These are phyloP conservation scores for Chloropsis hardwickii DNA, from an alignment of 2,113 vertebrate species.

Conservation along the genomic window DNA sequence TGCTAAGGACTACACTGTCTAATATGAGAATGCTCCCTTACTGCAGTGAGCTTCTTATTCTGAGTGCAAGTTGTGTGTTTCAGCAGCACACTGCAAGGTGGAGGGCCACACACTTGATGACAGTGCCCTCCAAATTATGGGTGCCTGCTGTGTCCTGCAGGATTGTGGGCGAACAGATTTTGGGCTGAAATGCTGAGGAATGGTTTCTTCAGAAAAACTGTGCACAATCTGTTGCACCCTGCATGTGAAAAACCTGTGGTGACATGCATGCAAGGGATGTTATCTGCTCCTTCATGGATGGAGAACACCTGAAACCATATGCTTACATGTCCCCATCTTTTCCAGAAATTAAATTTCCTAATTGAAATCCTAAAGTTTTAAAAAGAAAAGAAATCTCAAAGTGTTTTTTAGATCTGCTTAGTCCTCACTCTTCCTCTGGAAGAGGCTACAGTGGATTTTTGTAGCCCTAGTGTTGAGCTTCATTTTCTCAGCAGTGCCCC, in stretches of 20 bases:
- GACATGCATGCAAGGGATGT: neutral
- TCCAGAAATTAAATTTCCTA: neutral
- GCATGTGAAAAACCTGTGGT: neutral
- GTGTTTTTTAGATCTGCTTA: neutral
- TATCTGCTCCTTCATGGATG: neutral
- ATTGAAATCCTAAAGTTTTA: neutral
- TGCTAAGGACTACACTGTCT: neutral
- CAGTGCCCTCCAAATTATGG: neutral
- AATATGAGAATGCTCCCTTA: neutral
- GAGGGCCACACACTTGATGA: neutral
- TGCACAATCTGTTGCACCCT: neutral
- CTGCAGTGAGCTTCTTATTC: neutral
- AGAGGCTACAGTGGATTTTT: neutral
- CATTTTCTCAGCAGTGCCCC: neutral
- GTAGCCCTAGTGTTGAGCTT: neutral
- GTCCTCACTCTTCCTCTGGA: neutral
- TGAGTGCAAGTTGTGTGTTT: neutral
- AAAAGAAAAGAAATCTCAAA: rapidly evolving
- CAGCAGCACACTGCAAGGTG: neutral
- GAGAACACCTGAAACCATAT: neutral
- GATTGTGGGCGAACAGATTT: neutral
- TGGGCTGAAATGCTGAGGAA: neutral
- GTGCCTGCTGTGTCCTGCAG: neutral
- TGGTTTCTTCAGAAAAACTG: neutral
- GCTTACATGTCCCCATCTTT: neutral